Evolutionary conservation across 2,888 invertebrate genomes (phyloP).

Genomic region (Crocallis elinguaria): DNA sequence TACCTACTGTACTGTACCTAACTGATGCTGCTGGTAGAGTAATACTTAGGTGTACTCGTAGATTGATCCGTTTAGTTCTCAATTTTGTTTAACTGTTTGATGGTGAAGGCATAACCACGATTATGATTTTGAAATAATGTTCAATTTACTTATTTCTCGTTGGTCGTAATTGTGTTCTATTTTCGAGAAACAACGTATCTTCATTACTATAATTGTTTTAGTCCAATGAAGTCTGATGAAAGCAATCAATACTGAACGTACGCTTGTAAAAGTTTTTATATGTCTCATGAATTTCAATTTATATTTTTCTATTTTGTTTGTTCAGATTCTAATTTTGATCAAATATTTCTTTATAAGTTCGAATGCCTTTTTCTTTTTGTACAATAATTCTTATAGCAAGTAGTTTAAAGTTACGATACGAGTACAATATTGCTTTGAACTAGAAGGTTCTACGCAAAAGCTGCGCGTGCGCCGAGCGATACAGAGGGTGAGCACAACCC

Average conservation of each 20-base stretch:
- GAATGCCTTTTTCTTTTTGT: neutral
- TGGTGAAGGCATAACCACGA: too few relatives aligned
- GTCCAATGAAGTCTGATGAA: neutral
- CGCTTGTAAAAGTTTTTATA: neutral
- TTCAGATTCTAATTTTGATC: too few relatives aligned
- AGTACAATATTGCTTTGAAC: constrained; percentile 5
- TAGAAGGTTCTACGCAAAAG: constrained; percentile 37
- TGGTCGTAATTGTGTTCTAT: neutral
- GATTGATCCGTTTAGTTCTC: neutral
- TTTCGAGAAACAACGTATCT: neutral
- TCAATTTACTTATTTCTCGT: too few relatives aligned
- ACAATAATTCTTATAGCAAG: neutral
- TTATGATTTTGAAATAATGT: too few relatives aligned
- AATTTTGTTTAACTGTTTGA: too few relatives aligned
- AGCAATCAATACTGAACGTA: too few relatives aligned
- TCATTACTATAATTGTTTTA: neutral
- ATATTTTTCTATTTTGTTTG: too few relatives aligned
- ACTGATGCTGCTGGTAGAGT: constrained; percentile 24
- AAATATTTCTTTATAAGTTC: neutral
- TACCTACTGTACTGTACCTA: constrained; percentile 38
- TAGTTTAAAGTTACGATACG: neutral
- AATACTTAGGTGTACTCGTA: neutral
- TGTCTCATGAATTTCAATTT: too few relatives aligned
- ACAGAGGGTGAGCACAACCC: constrained; percentile 59
- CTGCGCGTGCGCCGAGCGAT: constrained; percentile 50